Evolutionary conservation across 35 echinoderm and acorn worm species (phyloP), one percentile per base, ranked within the genome.

Genomic region (Ptychodera flava): DNA sequence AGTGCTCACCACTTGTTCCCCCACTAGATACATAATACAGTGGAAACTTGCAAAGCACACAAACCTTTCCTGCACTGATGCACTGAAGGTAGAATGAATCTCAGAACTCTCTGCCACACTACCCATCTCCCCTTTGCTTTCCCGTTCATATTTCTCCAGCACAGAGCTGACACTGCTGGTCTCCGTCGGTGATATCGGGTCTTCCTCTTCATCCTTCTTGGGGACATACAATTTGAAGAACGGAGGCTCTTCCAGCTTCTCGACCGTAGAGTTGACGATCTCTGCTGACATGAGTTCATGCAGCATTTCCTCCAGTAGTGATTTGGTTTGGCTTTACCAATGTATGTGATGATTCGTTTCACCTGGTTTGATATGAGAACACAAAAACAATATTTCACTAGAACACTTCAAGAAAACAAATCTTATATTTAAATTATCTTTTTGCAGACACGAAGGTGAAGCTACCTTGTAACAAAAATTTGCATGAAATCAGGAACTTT

Each of bases 251-350:
- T 94, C 93, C 0, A 78, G 81, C 15, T 92, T 84, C 77, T 99
- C 96, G 37, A 99, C 91, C 77, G 87, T 91, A 75, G 93, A 90
- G 75, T 94, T 92, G 85, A 99, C 93, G 14, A 88, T 33, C 0
- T 99, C 96, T 35, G 90, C 89, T 16, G 90, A 94, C 10, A 94
- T 85, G 83, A 99, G 90, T 84, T 99, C 96, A 34, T 90, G 91
- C 96, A 99, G 92, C 38, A 99, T 77, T 77, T 94, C 93, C 33
- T 99, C 93, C 85, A 99, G 90, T 0, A 99, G 90, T 36, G 86
- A 38, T 94, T 90, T 31, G 96, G 88, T 80, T 99, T 99, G 34
- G 92, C 96, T 78, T 90, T 76, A 32, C 89, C 96, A 32, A 99
- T 88, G 90, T 85, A 99, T 27, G 88, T 52, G 35, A 99, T 84